Evolutionary conservation across 2,888 invertebrate genomes (phyloP), one percentile per base, ranked within the genome.

Genomic region (Augochlorella aurata): DNA sequence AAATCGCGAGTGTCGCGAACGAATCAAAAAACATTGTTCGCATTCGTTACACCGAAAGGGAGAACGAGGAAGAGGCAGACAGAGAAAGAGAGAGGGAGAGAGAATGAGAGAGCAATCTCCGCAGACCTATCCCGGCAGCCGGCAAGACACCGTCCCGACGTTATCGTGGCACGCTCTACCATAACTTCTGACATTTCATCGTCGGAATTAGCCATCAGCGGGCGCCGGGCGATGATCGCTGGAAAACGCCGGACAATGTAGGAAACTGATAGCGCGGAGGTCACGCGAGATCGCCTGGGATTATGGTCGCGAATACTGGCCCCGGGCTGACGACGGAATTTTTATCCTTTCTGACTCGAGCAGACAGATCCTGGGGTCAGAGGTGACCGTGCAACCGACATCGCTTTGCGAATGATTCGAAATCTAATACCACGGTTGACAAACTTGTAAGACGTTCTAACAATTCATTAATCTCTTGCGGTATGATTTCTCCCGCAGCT

Each of bases 271-370:
- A 81, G 29, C 52, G 63, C 10, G 24, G 18, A 44, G 72, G 67
- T 87, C 70, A 61, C 50, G 66, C 61, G 66, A 44, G 66, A 77
- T 76, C 71, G 74, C 71, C 69, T 65, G 44, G 67, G 50, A 52
- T 74, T 79, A 81, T 67, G 76, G 71, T 69, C 75, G n/a, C 71
- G 76, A 52, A 58, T 38, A 38, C 5, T 75, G 16, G 18, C 50
- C 50, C 18, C n/a, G 67, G 69, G 65, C 12, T 12, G 74, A 21
- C 63, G 65, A 63, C 72, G 76, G 72, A 82, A 81, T 79, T 85
- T 85, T 87, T 85, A 85, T 82, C 75, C 63, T 61, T 24, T 45
- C 18, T 54, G 45, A 14, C 29, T 68, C 63, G 52, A 58, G 61
- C 65, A 69, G 79, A 63, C 7, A 24, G 24, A 58, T 14, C 2